phyloP scores from a whole-genome alignment of 2,113 vertebrate genomes.

The Puntigrus tetrazona region DNA sequence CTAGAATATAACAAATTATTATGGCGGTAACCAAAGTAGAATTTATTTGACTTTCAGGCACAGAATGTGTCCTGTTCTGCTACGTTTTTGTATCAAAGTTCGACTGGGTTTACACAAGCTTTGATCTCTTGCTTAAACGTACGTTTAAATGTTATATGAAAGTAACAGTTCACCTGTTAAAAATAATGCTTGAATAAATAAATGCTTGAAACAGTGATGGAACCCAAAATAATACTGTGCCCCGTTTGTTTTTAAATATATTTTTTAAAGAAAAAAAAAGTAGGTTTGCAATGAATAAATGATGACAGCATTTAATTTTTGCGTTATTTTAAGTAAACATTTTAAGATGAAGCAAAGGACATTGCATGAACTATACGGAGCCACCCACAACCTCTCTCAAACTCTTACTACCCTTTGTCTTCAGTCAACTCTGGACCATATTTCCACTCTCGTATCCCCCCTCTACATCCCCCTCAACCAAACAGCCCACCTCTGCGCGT shows the following conservation, averaged over 20 bases:
- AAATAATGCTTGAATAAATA: too few relatives aligned
- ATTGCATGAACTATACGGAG: neutral
- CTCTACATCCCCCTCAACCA: slow-evolving; percentile 56
- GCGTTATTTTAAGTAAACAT: neutral
- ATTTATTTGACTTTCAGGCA: neutral
- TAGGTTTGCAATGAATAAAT: neutral
- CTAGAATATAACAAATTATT: neutral
- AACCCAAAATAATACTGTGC: neutral
- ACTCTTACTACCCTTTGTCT: slow-evolving; percentile 51
- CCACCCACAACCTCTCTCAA: slow-evolving; percentile 26
- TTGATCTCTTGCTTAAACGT: too few relatives aligned
- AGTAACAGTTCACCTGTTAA: neutral
- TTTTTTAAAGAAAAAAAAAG: neutral
- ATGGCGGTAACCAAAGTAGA: neutral
- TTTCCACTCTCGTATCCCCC: slow-evolving; percentile 46
- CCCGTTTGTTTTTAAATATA: neutral
- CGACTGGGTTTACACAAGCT: neutral
- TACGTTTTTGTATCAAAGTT: too few relatives aligned
- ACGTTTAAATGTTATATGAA: too few relatives aligned
- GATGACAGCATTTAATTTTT: neutral
- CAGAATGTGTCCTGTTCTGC: neutral
- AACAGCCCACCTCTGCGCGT: slow-evolving; percentile 71
- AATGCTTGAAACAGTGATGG: neutral
- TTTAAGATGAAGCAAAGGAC: neutral
- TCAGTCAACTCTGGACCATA: slow-evolving; percentile 51